These are phyloP conservation scores for Sitophilus oryzae DNA, from an alignment of 1,140 invertebrate genomes.

Conservation along the genomic window DNA sequence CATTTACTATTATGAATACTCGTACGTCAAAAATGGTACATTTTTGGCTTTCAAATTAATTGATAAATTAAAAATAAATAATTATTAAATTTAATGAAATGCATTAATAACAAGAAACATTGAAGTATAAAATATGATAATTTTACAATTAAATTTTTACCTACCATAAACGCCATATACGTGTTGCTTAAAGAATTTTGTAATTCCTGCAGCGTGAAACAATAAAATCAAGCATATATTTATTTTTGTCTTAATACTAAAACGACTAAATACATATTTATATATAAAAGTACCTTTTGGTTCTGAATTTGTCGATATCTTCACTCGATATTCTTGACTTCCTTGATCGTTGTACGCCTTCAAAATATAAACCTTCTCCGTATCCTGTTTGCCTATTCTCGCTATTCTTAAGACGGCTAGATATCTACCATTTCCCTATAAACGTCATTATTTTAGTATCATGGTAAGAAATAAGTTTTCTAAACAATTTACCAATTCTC, in stretches of 20 bases:
- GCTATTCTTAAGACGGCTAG: slow-evolving; percentile 58
- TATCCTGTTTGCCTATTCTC: slow-evolving; percentile 66
- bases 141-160: no score
- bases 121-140: no score
- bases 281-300: slow-evolving; percentile 54
- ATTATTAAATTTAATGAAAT: no score
- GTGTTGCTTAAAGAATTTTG: slow-evolving; percentile 21
- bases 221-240: not conserved
- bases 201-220: slow-evolving; percentile 23
- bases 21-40: no score
- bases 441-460: slow-evolving; percentile 10
- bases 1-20: no score
- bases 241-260: not conserved
- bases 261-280: slow-evolving; percentile 10
- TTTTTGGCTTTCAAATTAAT: no score
- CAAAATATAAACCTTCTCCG: slow-evolving; percentile 61
- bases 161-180: slow-evolving; percentile 21
- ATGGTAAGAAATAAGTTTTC: no score
- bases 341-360: slow-evolving; percentile 61
- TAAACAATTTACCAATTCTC: slow-evolving; percentile 52
- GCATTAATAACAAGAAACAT: no score
- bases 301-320: slow-evolving; percentile 64
- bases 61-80: no score
- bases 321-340: slow-evolving; percentile 53
- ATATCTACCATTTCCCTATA: slow-evolving; percentile 59